Conservation (phyloP, 2,113 vertebrate species). For the Perca flavescens region DNA sequence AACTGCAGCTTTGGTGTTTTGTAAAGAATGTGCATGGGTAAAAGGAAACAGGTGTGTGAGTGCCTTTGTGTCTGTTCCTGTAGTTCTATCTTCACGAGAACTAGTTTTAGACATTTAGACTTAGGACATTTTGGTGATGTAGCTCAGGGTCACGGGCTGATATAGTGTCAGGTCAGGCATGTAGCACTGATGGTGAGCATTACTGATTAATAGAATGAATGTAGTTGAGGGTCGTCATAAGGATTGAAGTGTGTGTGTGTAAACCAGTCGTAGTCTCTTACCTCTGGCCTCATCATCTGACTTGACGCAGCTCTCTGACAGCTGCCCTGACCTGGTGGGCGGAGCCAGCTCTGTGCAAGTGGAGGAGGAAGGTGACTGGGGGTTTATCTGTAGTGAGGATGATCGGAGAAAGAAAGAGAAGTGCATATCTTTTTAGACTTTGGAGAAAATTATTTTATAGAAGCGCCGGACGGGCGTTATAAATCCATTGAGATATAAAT, state of each 20-base stretch:
- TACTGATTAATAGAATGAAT: neutral
- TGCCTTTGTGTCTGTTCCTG: slow-evolving; percentile 4
- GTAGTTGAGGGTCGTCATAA: neutral
- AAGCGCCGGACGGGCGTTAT: neutral
- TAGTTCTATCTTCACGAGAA: neutral
- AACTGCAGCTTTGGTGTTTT: slow-evolving; percentile 43
- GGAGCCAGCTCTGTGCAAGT: neutral
- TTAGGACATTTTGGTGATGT: neutral
- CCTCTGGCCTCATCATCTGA: slow-evolving; percentile 33
- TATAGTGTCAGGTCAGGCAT: neutral
- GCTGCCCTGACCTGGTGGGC: slow-evolving; percentile 9
- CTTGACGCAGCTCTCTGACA: slow-evolving; percentile 29
- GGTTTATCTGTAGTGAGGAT: neutral
- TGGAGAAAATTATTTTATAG: neutral
- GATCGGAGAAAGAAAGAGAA: neutral
- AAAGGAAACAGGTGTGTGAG: slow-evolving; percentile 70
- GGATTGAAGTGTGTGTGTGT: neutral
- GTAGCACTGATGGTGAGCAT: neutral
- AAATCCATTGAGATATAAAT: neutral
- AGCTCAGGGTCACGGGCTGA: neutral
- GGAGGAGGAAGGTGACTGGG: slow-evolving; percentile 7
- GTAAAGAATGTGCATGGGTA: slow-evolving; percentile 71
- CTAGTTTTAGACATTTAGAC: neutral
- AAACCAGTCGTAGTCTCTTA: neutral
- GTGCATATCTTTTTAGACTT: neutral